Base-by-base conservation (phyloP, 2,113 vertebrate species). In the Odontesthes bonariensis region DNA sequence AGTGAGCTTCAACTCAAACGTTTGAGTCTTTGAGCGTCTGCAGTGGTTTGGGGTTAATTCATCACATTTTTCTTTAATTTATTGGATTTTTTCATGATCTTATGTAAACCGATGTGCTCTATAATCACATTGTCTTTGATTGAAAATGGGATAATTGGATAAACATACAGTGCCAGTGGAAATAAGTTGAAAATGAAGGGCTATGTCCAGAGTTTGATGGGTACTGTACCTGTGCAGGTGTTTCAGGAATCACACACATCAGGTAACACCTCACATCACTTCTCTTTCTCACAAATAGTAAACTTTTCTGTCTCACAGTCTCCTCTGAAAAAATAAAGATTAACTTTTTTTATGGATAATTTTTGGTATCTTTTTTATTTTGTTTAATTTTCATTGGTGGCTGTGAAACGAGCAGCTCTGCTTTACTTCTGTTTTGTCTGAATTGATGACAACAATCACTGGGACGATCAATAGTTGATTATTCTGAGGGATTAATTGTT, bases 21-120 rank as follows among this genome's bases (percentile, higher is more conserved):
- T 38, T 10, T 38, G 35, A 38, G 35, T 38, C 51, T 38, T 52
- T 32, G 9, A 47, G 54, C 10, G 5, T 73, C 38, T 73, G 70
- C 51, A 63, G 52, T 63, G 59, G 38, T 53, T 61, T 61, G 46
- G 33, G 57, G 6, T 52, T 40, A 27, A 71, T 52, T 61, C 31
- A 65, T 51, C 44, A 62, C 7, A 6, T 7, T 12, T 60, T 31
- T 19, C 31, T 32, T 31, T 17, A 31, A 32, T 63, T 63, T 14
- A 6, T 27, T 19, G 23, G 20, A 27, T 31, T 27, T 46, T 17
- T 42, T 42, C 6, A 14, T 46, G 6, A 1, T 49, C 19, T n/a
- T 8, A 49, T 8, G 4, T 49, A 19, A 49, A 49, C 5, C 2
- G 14, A n/a, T 19, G 17, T 7, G 17, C 16, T 49, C 46, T 19